These are phyloP conservation scores for Eulemur coronatus DNA, from an alignment of 2,797 vertebrate species.

Conservation along the genomic window DNA sequence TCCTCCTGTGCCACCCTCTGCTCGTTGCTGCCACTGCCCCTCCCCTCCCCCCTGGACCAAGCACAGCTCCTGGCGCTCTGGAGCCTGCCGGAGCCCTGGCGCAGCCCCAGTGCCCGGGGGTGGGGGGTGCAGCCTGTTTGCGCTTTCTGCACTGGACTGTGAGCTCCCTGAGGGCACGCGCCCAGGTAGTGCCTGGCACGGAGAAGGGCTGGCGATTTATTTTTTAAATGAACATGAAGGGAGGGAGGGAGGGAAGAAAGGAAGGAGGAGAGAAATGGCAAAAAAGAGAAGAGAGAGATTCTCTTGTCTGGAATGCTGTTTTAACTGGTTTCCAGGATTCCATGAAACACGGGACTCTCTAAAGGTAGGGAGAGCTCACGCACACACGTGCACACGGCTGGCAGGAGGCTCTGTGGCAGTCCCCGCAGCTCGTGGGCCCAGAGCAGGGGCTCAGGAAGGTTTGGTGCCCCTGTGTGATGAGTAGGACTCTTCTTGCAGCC, in stretches of 20 bases:
- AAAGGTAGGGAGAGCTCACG: background rate
- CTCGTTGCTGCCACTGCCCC: too few relatives aligned
- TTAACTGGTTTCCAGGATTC: background rate
- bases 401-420: background rate
- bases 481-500: background rate
- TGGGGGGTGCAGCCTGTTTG: background rate
- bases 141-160: background rate
- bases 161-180: background rate
- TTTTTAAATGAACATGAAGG: background rate
- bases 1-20: background rate
- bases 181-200: background rate
- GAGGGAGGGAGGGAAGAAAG: background rate
- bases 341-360: background rate
- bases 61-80: background rate
- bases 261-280: too few relatives aligned
- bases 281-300: background rate
- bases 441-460: background rate
- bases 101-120: accelerated
- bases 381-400: too few relatives aligned
- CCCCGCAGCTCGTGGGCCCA: background rate
- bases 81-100: background rate
- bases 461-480: too few relatives aligned
- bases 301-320: background rate
- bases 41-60: too few relatives aligned
- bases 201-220: background rate